Evolutionary conservation across 2,797 vertebrate genomes (phyloP).

Genomic region (Spinibarbus caldwelli): DNA sequence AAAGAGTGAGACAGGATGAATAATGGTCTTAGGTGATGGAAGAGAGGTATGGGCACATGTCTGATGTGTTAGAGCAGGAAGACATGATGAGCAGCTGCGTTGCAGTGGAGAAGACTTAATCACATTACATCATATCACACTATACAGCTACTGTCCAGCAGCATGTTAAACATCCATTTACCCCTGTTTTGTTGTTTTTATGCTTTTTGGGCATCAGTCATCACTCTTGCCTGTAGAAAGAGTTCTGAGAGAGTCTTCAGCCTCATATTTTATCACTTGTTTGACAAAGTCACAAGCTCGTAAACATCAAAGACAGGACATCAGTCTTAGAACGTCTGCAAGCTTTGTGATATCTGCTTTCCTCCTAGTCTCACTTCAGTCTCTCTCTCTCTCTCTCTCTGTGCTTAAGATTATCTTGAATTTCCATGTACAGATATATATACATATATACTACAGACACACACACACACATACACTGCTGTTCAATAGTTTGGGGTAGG

Average conservation of each 20-base stretch:
- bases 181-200: neutral
- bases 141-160: conserved; percentile 5
- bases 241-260: conserved; percentile 19
- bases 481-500: too few relatives aligned
- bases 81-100: neutral
- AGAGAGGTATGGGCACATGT: neutral
- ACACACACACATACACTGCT: neutral
- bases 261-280: conserved; percentile 30
- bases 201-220: neutral
- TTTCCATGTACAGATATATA: neutral
- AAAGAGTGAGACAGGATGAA: conserved; percentile 16
- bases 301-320: conserved; percentile 38
- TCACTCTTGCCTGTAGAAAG: neutral
- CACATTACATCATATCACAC: conserved; percentile 37
- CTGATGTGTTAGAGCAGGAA: conserved; percentile 9
- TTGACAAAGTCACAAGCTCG: conserved; percentile 23
- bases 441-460: neutral
- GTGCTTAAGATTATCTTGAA: neutral
- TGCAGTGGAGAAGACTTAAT: conserved; percentile 13
- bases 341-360: conserved; percentile 14
- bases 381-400: neutral
- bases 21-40: conserved; percentile 25
- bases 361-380: neutral
- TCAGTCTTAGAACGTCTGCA: conserved; percentile 16
- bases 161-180: conserved; percentile 3